phyloP scores from a whole-genome alignment of 2,888 invertebrate genomes.

The Patella depressa region DNA sequence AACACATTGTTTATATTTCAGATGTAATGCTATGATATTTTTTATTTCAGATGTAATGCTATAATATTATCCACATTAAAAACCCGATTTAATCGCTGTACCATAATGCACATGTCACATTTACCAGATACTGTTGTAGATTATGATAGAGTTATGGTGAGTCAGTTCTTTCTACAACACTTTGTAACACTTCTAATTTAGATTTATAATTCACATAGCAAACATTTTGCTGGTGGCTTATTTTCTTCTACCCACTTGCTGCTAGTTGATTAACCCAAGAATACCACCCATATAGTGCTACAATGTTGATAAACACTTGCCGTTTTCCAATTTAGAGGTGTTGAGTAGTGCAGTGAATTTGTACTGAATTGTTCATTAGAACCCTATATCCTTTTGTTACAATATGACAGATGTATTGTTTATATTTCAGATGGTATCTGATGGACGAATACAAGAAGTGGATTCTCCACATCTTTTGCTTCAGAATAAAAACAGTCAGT shows the following conservation, averaged over 20 bases:
- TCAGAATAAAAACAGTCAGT: constrained; percentile 40
- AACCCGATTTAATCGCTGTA: constrained; percentile 38
- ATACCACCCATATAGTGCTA: too few relatives aligned
- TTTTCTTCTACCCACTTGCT: too few relatives aligned
- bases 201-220: not conserved
- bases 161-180: not conserved
- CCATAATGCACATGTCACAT: constrained; percentile 79
- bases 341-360: too few relatives aligned
- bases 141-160: constrained; percentile 52
- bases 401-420: not conserved
- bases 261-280: too few relatives aligned
- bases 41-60: constrained; percentile 39
- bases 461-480: constrained; percentile 80
- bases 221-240: too few relatives aligned
- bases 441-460: constrained; percentile 82
- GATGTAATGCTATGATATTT: not conserved
- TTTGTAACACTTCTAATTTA: not conserved
- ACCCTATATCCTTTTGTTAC: too few relatives aligned
- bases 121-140: constrained; percentile 48
- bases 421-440: constrained; percentile 34
- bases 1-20: too few relatives aligned
- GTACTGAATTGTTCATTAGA: too few relatives aligned
- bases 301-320: too few relatives aligned
- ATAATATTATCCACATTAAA: constrained; percentile 40
- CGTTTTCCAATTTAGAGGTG: too few relatives aligned